Conservation (phyloP, 2,113 vertebrate species). For the Recurvirostra avosetta region DNA sequence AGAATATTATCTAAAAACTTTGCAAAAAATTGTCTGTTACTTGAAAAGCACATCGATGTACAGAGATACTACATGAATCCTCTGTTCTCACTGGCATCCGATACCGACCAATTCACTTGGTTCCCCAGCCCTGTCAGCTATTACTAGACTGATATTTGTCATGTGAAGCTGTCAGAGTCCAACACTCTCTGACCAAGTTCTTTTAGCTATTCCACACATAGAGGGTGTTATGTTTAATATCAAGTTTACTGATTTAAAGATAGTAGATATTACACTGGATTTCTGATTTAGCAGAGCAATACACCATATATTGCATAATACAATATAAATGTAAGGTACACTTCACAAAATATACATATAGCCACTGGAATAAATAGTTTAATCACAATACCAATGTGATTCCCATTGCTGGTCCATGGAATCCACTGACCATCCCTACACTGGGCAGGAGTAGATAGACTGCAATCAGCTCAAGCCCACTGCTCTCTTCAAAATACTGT, state of each 20-base stretch:
- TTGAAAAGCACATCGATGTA: neutral
- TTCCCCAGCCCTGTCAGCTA: neutral
- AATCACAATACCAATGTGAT: neutral
- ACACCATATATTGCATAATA: neutral
- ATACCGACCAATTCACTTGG: neutral
- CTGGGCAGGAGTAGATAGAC: neutral
- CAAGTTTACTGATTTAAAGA: neutral
- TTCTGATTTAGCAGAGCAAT: neutral
- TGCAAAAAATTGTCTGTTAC: neutral
- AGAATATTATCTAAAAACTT: neutral
- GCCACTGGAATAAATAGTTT: neutral
- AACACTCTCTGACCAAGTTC: neutral
- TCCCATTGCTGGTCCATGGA: too few species aligned
- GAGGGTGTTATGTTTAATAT: neutral
- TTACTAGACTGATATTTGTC: neutral
- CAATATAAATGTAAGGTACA: neutral
- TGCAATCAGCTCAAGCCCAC: neutral
- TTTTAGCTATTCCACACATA: neutral
- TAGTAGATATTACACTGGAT: neutral
- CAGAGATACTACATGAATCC: neutral
- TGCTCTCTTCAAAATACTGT: neutral
- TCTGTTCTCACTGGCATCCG: neutral
- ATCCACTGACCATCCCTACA: fast-evolving
- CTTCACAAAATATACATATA: neutral
- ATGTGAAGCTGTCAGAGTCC: neutral